These are phyloP conservation scores for Hypercompe scribonia DNA, from an alignment of 2,888 invertebrate genomes.

Conservation along the genomic window DNA sequence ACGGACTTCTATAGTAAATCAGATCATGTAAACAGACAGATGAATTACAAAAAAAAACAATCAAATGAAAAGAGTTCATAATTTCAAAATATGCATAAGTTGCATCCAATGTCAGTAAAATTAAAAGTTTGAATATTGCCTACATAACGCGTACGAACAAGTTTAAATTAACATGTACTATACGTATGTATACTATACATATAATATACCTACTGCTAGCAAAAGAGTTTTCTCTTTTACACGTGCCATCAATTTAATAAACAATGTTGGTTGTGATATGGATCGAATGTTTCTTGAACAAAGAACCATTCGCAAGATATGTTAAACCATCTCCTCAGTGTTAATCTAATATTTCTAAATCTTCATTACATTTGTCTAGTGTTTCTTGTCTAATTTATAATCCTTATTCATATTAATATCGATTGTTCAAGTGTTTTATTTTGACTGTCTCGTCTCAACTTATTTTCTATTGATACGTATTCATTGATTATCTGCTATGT, in stretches of 20 bases:
- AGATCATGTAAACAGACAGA: neutral
- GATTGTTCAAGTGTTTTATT: neutral
- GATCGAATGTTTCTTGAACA: conserved; percentile 1
- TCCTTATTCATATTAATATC: neutral
- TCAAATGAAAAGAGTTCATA: conserved; percentile 1
- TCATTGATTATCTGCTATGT: too few species aligned
- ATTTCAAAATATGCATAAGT: conserved; percentile 8
- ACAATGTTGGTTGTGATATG: conserved; percentile 35
- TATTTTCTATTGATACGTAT: too few species aligned
- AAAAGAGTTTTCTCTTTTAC: conserved; percentile 40
- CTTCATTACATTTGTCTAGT: neutral
- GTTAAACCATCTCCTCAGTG: neutral
- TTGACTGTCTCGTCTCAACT: too few species aligned
- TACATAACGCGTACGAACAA: conserved; percentile 42
- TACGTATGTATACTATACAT: too few species aligned
- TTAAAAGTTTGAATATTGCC: conserved; percentile 31
- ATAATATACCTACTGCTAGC: conserved; percentile 31
- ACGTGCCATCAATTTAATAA: conserved; percentile 51
- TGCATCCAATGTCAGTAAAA: conserved; percentile 23
- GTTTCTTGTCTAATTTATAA: neutral
- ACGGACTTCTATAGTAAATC: neutral
- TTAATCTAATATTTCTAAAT: neutral
- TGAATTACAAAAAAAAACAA: neutral
- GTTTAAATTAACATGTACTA: conserved; percentile 37
- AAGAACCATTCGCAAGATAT: neutral